phyloP scores from a whole-genome alignment of 2,888 invertebrate genomes.

The Hypercompe scribonia region DNA sequence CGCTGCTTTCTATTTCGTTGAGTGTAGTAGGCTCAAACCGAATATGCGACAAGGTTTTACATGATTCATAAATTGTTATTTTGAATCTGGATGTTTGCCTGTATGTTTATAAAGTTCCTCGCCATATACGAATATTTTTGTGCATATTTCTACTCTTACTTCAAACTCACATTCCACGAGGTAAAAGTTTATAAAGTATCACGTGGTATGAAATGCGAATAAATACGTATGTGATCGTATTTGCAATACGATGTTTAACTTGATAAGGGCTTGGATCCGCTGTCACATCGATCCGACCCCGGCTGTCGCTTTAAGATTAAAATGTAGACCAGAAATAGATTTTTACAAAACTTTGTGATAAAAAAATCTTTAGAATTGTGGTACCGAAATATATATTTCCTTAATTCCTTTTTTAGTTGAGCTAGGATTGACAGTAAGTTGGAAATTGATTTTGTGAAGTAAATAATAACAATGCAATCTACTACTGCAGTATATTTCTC shows the following conservation, averaged over 20 bases:
- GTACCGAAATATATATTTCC: constrained; percentile 28
- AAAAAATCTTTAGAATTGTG: constrained; percentile 30
- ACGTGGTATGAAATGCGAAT: constrained; percentile 33
- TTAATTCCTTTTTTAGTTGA: not conserved
- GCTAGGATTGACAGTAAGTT: not conserved
- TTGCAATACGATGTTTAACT: constrained; percentile 30
- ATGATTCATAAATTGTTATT: no score
- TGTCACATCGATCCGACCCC: constrained; percentile 43
- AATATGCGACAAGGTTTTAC: no score
- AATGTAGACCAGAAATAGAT: constrained; percentile 31
- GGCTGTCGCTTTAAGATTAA: constrained; percentile 47
- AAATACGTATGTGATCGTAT: constrained; percentile 27
- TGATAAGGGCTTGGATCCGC: constrained; percentile 45
- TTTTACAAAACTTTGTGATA: constrained; percentile 35
- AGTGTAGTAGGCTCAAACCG: no score
- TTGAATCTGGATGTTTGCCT: no score
- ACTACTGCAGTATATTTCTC: not conserved
- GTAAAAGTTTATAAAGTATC: not conserved
- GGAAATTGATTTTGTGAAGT: not conserved
- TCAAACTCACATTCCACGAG: not conserved
- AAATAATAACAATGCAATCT: not conserved
- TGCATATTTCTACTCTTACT: not conserved
- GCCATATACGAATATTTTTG: no score
- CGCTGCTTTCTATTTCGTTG: no score
- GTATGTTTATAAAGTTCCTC: no score